These are phyloP conservation scores for Plagodis pulveraria DNA, from an alignment of 2,888 invertebrate species.

Conservation along the genomic window DNA sequence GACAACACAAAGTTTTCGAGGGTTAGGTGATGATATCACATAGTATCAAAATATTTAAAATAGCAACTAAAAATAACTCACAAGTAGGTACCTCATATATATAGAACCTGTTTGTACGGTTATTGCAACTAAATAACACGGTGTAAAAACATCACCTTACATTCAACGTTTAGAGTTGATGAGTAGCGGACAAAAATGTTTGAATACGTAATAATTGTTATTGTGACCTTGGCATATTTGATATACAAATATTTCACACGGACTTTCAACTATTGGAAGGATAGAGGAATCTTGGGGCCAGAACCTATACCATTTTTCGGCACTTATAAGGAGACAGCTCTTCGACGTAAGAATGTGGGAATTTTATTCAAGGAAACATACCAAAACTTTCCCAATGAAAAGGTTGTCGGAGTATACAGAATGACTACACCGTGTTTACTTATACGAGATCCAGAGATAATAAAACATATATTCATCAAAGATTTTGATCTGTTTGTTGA, in stretches of 20 bases:
- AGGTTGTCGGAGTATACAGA: conserved; percentile 59
- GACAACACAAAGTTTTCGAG: no score
- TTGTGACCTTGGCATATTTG: conserved; percentile 25
- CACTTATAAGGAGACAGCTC: conserved; percentile 45
- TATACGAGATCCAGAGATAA: conserved; percentile 57
- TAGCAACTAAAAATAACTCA: no score
- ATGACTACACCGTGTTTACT: conserved; percentile 55
- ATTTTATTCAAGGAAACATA: conserved; percentile 50
- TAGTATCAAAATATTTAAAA: no score
- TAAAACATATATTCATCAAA: conserved; percentile 61
- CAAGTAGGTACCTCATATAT: no score
- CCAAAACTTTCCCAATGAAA: conserved; percentile 52
- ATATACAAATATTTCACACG: conserved; percentile 52
- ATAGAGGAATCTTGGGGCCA: conserved; percentile 49
- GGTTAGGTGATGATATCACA: no score
- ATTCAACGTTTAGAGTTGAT: not conserved
- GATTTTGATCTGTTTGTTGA: conserved; percentile 60
- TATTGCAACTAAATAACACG: not conserved
- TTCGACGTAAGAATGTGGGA: conserved; percentile 42
- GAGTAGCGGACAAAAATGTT: not conserved
- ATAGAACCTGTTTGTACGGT: no score
- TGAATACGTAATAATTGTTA: conserved; percentile 22
- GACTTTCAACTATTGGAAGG: conserved; percentile 57
- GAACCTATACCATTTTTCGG: conserved; percentile 55
- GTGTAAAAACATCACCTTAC: not conserved